Percentiles rank a stretch among this genome's conserved stretches.
These are phyloP conservation scores for Plotosus lineatus DNA, from an alignment of 2,113 vertebrate genomes.

Conservation along the genomic window DNA sequence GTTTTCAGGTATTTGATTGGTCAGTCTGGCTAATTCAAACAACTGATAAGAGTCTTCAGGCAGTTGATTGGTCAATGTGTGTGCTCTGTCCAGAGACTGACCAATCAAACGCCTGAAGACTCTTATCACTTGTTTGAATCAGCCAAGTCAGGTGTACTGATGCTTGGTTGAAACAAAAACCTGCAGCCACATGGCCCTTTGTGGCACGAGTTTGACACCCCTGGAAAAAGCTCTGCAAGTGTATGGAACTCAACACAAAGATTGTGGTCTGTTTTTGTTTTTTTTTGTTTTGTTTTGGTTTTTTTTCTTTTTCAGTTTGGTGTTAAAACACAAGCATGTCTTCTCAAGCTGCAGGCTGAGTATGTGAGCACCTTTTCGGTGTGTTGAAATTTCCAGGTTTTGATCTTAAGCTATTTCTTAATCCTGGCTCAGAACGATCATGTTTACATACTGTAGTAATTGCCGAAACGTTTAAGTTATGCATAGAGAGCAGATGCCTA, in stretches of 20 bases:
- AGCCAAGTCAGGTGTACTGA: too few species aligned
- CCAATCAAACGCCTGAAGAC: too few species aligned
- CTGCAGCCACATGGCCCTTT: too few species aligned
- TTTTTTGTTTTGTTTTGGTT: too few species aligned
- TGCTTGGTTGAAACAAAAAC: too few species aligned
- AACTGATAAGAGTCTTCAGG: too few species aligned
- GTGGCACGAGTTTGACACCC: too few species aligned
- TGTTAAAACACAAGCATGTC: not conserved
- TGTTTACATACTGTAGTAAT: not conserved
- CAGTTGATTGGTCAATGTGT: too few species aligned
- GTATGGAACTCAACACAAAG: not conserved
- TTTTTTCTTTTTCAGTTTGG: not conserved
- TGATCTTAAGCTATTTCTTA: not conserved
- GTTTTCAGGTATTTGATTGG: too few species aligned
- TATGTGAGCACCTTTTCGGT: not conserved
- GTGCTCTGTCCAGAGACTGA: too few species aligned
- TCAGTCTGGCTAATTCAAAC: too few species aligned
- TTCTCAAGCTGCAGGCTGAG: not conserved
- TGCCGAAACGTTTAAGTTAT: not conserved
- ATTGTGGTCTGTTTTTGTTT: not conserved
- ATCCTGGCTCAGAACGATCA: not conserved
- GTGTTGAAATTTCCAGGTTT: not conserved
- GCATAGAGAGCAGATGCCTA: not conserved
- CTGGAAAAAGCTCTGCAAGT: not conserved
- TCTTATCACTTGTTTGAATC: too few species aligned